A percentile compares a stretch with the other conserved stretches of the same genome.
These are phyloP conservation scores for Chaetophractus vellerosus DNA, from an alignment of 2,797 vertebrate genomes.

Conservation along the genomic window DNA sequence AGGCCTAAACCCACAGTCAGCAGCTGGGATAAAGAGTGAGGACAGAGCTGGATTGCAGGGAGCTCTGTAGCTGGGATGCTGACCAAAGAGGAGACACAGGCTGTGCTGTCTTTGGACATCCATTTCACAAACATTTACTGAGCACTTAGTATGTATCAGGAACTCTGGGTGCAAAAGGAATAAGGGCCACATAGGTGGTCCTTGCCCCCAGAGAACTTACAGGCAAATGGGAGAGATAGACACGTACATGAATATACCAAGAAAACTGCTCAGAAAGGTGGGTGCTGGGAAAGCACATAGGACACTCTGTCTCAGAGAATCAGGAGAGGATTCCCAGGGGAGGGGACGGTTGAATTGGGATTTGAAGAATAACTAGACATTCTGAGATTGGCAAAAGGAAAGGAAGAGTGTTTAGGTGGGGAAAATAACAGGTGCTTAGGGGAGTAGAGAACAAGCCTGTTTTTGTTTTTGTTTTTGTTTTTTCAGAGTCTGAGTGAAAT, in stretches of 20 bases:
- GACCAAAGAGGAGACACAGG: not conserved
- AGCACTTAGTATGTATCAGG: not conserved
- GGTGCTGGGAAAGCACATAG: fast-evolving
- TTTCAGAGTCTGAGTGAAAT: not conserved
- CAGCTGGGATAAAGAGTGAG: constrained; percentile 78
- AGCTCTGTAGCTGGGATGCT: not conserved
- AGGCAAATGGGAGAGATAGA: not conserved
- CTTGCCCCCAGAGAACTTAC: not conserved
- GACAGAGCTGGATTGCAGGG: constrained; percentile 71
- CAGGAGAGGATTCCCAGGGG: not conserved
- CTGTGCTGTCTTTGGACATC: not conserved
- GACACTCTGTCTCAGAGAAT: not conserved
- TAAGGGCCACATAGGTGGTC: not conserved
- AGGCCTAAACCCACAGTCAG: constrained; percentile 87
- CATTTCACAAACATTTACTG: not conserved
- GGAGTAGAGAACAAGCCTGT: not conserved
- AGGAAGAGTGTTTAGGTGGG: not conserved
- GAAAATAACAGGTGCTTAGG: not conserved
- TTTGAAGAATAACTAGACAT: not conserved
- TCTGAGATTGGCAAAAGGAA: not conserved
- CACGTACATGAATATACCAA: too few species aligned
- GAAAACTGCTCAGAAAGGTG: not conserved
- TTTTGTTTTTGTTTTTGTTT: not conserved
- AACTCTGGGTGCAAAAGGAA: not conserved
- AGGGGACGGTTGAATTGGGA: not conserved